A percentile compares a stretch with the other conserved stretches of the same genome.
phyloP scores from a whole-genome alignment of 2,797 vertebrate genomes.

The Sandelia bainsii region DNA sequence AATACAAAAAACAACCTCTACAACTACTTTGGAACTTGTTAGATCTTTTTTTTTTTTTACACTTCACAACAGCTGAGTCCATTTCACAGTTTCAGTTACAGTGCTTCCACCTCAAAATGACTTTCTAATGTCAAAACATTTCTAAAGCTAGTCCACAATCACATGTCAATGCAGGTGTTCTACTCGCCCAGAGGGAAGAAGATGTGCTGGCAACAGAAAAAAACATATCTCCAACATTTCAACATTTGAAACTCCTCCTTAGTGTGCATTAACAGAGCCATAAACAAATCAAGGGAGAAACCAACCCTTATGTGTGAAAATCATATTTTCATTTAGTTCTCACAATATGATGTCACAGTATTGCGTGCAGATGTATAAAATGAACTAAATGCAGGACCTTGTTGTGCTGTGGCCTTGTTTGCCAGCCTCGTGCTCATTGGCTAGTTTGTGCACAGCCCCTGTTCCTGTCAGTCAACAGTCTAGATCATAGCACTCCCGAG shows the following conservation, averaged over 20 bases:
- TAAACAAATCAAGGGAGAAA: slow-evolving; percentile 18
- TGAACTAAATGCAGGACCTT: slow-evolving; percentile 24
- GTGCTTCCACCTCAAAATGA: slow-evolving; percentile 2
- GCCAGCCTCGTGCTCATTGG: slow-evolving; percentile 42
- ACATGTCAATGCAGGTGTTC: slow-evolving; percentile 58
- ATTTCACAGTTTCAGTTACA: slow-evolving; percentile 13
- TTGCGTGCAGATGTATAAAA: slow-evolving; percentile 14
- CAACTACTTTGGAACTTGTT: not conserved
- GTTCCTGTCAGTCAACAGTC: slow-evolving; percentile 72
- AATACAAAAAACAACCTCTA: not conserved
- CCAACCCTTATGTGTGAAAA: slow-evolving; percentile 10
- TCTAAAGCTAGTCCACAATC: slow-evolving; percentile 19
- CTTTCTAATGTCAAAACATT: no score
- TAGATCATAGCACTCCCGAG: slow-evolving; percentile 45
- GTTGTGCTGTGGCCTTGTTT: slow-evolving; percentile 43
- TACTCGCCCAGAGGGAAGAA: slow-evolving; percentile 37
- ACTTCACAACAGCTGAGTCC: not conserved
- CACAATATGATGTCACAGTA: slow-evolving; percentile 4
- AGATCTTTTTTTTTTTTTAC: not conserved
- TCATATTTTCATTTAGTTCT: slow-evolving; percentile 51
- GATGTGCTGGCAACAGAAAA: slow-evolving; percentile 52
- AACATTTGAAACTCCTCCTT: slow-evolving; percentile 23
- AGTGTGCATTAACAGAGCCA: slow-evolving; percentile 2
- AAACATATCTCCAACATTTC: slow-evolving; percentile 27
- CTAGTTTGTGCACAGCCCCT: slow-evolving; percentile 60